A percentile compares a stretch with the other conserved stretches of the same genome.
Conservation (phyloP, 2,888 invertebrate species). For the Prosapia bicincta region DNA sequence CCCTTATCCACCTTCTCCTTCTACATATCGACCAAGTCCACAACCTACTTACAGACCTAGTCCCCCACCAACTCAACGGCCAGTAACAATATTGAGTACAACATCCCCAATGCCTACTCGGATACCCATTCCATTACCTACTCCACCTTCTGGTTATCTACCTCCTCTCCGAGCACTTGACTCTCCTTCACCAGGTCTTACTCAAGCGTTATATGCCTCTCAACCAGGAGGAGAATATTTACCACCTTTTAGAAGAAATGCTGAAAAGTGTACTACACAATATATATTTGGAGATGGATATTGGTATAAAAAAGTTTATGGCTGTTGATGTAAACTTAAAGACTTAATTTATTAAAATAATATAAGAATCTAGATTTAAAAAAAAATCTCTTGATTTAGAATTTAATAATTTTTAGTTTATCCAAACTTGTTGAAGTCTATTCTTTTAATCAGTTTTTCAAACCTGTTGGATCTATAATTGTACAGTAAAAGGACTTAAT, state of each 20-base stretch:
- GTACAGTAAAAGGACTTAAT: too few species aligned
- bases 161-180: not conserved
- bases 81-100: not conserved
- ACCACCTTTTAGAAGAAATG: not conserved
- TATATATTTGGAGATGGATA: not conserved
- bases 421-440: too few species aligned
- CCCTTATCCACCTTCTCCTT: not conserved
- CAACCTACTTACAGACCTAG: not conserved
- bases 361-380: too few species aligned
- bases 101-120: not conserved
- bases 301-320: not conserved
- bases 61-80: not conserved
- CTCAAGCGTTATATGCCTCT: not conserved
- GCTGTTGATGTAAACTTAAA: not conserved
- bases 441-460: too few species aligned
- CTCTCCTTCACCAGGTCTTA: not conserved
- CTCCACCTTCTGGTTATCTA: slow-evolving; percentile 8
- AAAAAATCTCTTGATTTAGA: too few species aligned
- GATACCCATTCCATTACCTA: slow-evolving; percentile 20
- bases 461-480: too few species aligned
- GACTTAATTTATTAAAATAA: too few species aligned
- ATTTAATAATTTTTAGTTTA: too few species aligned
- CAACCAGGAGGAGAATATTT: not conserved
- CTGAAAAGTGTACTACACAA: not conserved
- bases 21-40: not conserved